phyloP scores from a whole-genome alignment of 2,113 vertebrate genomes.

The Synchiropus splendidus region DNA sequence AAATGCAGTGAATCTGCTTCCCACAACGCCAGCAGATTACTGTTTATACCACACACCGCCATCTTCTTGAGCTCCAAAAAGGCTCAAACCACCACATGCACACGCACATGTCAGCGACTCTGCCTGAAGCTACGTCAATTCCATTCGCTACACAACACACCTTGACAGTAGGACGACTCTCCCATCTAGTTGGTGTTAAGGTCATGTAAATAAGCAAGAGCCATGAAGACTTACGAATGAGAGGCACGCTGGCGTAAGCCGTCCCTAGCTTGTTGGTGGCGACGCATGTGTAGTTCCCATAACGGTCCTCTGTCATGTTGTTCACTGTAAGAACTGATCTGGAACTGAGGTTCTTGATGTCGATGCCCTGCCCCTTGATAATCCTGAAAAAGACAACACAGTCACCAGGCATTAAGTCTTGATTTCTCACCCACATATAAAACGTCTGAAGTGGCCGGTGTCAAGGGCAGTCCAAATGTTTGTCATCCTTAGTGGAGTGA shows the following conservation, averaged over 20 bases:
- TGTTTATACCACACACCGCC: no score
- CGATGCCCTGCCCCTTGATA: conserved; percentile 88
- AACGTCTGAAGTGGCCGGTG: conserved; percentile 1
- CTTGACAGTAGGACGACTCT: no score
- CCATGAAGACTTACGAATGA: conserved; percentile 83
- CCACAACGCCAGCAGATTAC: no score
- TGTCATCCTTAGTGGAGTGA: conserved; percentile 23
- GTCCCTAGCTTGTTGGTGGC: conserved; percentile 91
- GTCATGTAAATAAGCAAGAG: no score
- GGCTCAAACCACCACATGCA: no score
- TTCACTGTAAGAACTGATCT: conserved; percentile 94
- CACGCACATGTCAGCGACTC: no score
- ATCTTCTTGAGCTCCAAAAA: no score
- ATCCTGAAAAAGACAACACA: conserved; percentile 71
- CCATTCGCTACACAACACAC: no score
- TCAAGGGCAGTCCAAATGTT: conserved; percentile 27
- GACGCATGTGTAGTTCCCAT: conserved; percentile 98
- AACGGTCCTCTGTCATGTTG: conserved; percentile 98
- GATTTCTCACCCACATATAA: conserved; percentile 7
- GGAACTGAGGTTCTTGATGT: conserved; percentile 90
- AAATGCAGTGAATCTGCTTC: no score
- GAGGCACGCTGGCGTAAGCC: conserved; percentile 90
- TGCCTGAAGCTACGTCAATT: no score
- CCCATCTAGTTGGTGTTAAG: no score
- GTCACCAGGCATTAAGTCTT: conserved; percentile 15